These are phyloP conservation scores for Aphidoletes aphidimyza DNA, from an alignment of 2,888 invertebrate species.

Conservation along the genomic window DNA sequence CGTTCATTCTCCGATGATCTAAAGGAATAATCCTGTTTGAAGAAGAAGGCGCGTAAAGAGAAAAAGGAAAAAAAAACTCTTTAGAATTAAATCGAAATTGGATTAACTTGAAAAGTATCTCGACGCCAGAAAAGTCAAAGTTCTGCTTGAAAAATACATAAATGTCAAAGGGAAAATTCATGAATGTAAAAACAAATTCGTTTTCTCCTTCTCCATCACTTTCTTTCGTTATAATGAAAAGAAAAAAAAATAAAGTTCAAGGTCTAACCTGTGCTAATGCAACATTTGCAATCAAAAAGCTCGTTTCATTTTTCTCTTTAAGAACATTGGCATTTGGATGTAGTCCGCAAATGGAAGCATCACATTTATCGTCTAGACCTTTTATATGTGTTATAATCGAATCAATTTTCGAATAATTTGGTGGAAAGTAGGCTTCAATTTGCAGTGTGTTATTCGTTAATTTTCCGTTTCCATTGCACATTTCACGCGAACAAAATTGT, in stretches of 20 bases:
- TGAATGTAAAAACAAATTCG: neutral
- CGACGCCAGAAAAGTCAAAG: neutral
- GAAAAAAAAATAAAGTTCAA: neutral
- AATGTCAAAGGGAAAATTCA: neutral
- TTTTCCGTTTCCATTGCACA: slow-evolving; percentile 71
- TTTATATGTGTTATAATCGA: slow-evolving; percentile 16
- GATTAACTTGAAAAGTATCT: neutral
- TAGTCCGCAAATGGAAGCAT: slow-evolving; percentile 82
- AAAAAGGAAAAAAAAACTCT: no score
- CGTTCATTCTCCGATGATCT: slow-evolving; percentile 17
- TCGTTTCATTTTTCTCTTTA: slow-evolving; percentile 89
- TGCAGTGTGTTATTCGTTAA: slow-evolving; percentile 60
- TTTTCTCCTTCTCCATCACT: neutral
- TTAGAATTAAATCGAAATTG: neutral
- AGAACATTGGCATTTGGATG: slow-evolving; percentile 93
- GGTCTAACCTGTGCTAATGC: slow-evolving; percentile 81
- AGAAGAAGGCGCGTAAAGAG: no score
- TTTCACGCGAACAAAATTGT: slow-evolving; percentile 79
- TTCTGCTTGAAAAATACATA: neutral
- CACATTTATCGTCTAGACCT: slow-evolving; percentile 5
- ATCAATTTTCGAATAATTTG: neutral
- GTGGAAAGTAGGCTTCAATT: slow-evolving; percentile 14
- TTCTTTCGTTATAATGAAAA: no score
- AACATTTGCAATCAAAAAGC: slow-evolving; percentile 77
- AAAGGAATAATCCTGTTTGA: neutral